Evolutionary conservation across 2,113 vertebrate genomes (phyloP).

Genomic region (Hippolais icterina): DNA sequence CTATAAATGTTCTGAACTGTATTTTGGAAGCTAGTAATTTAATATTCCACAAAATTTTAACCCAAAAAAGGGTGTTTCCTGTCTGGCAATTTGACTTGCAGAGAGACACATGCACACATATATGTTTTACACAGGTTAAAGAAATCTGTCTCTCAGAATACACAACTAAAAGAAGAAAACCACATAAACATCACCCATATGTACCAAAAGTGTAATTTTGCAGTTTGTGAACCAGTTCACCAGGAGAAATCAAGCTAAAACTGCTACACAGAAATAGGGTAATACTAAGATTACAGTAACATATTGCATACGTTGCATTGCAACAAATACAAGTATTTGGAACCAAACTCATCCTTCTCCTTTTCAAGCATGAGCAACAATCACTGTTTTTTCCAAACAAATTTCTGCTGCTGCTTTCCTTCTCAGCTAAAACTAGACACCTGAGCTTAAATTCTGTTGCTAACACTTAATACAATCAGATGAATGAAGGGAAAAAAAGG

Average conservation of each 20-base stretch:
- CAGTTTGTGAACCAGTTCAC: neutral
- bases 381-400: neutral
- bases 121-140: neutral
- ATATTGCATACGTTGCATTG: neutral
- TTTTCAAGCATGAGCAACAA: neutral
- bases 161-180: neutral
- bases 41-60: neutral
- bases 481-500: neutral
- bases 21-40: neutral
- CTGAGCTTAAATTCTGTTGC: neutral
- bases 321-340: neutral
- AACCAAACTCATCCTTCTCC: neutral
- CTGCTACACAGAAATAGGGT: slow-evolving; percentile 9
- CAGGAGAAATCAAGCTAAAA: slow-evolving; percentile 29
- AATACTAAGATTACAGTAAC: neutral
- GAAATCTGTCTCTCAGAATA: neutral
- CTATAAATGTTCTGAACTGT: neutral
- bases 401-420: neutral
- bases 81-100: neutral
- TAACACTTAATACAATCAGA: neutral
- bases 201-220: neutral
- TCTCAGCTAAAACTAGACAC: neutral
- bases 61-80: neutral
- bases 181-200: neutral
- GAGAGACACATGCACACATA: neutral